A percentile compares a stretch with the other conserved stretches of the same genome.
Evolutionary conservation across 2,888 invertebrate genomes (phyloP).

Genomic region (Melieria picta): DNA sequence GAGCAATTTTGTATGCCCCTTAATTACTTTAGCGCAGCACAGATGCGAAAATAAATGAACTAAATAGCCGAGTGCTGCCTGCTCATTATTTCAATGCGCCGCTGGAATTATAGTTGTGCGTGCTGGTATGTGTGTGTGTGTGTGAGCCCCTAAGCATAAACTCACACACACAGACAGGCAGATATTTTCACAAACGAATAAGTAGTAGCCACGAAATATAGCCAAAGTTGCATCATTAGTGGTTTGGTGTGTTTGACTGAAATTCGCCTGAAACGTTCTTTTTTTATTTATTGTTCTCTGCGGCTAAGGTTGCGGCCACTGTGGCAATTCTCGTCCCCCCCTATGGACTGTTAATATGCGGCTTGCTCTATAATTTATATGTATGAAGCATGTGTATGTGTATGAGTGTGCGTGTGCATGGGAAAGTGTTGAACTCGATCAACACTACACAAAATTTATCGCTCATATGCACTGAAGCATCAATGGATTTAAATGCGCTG

Average conservation of each 20-base stretch:
- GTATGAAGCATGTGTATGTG: too few species aligned
- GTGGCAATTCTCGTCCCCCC: not conserved
- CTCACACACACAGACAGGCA: not conserved
- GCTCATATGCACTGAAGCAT: too few species aligned
- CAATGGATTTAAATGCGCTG: too few species aligned
- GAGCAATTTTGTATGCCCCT: not conserved
- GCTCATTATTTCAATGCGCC: not conserved
- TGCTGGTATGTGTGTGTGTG: not conserved
- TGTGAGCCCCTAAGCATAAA: not conserved
- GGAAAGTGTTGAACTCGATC: too few species aligned
- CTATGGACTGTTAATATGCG: too few species aligned
- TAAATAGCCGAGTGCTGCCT: not conserved
- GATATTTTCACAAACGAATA: not conserved
- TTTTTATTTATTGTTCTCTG: not conserved
- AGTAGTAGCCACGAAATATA: not conserved
- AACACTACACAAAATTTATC: too few species aligned
- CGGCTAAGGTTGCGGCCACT: not conserved
- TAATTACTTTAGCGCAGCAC: too few species aligned
- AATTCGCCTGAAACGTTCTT: not conserved
- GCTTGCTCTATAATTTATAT: too few species aligned
- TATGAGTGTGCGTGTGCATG: too few species aligned
- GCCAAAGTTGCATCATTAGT: not conserved
- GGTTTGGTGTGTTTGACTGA: constrained; percentile 1
- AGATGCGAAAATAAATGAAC: not conserved
- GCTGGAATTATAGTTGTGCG: not conserved